A percentile compares a stretch with the other conserved stretches of the same genome.
phyloP scores from a whole-genome alignment of 2,797 vertebrate genomes.

The Salmo trutta region DNA sequence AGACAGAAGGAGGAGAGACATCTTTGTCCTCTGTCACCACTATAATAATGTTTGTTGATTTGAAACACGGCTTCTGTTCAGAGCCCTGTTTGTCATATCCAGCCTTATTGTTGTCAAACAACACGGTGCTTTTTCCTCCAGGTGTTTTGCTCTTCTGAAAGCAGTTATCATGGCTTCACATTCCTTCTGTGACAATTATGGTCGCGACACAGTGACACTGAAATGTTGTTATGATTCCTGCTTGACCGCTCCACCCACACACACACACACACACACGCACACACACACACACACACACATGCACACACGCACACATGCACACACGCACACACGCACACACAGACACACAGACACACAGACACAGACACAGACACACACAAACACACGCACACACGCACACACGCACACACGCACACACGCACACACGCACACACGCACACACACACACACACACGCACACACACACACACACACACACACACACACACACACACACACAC shows the following conservation, averaged over 20 bases:
- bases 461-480: too few species aligned
- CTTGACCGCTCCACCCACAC: neutral
- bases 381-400: too few species aligned
- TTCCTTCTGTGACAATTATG: slow-evolving; percentile 3
- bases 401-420: too few species aligned
- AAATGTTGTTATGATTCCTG: neutral
- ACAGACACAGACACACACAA: too few species aligned
- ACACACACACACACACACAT: too few species aligned
- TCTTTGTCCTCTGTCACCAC: neutral
- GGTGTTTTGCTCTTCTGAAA: neutral
- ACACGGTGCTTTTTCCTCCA: neutral
- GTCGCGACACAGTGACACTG: neutral
- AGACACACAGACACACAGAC: too few species aligned
- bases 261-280: too few species aligned
- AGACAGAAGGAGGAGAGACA: too few species aligned
- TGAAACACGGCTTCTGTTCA: neutral
- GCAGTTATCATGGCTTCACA: slow-evolving; percentile 6
- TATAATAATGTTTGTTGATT: neutral
- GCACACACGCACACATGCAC: too few species aligned
- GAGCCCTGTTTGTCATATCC: neutral
- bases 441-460: neutral
- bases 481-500: too few species aligned
- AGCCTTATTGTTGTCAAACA: neutral
- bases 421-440: neutral
- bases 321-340: too few species aligned